These are phyloP conservation scores for Crioceris asparagi DNA, from an alignment of 2,888 invertebrate species.

Conservation along the genomic window DNA sequence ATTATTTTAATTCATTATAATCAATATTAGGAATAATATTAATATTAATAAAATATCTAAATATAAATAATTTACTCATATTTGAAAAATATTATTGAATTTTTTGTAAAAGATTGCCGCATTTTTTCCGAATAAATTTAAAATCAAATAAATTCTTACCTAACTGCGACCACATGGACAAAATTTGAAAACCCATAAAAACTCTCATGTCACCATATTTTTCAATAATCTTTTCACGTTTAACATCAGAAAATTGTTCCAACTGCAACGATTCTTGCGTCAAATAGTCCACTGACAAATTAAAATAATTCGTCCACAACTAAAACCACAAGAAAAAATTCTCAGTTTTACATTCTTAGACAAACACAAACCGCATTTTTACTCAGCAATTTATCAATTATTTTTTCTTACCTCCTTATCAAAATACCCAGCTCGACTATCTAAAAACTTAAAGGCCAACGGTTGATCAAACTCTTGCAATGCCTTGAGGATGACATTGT, in stretches of 20 bases:
- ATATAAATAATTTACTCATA: no score
- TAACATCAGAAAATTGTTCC: constrained; percentile 71
- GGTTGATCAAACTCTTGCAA: constrained; percentile 83
- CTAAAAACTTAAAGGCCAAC: constrained; percentile 71
- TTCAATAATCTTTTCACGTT: constrained; percentile 64
- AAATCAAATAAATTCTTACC: constrained; percentile 48
- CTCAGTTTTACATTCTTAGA: neutral
- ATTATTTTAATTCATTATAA: no score
- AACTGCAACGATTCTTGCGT: constrained; percentile 72
- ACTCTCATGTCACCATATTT: constrained; percentile 86
- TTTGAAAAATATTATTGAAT: no score
- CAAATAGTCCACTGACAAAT: constrained; percentile 66
- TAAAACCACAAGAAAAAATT: neutral
- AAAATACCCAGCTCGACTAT: constrained; percentile 56
- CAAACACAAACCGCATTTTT: neutral
- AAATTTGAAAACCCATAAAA: constrained; percentile 82
- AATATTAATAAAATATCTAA: no score
- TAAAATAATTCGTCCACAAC: constrained; percentile 64
- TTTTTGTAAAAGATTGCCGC: no score
- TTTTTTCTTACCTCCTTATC: constrained; percentile 53
- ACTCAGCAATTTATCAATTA: neutral
- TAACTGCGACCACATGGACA: constrained; percentile 84
- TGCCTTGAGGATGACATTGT: constrained; percentile 73
- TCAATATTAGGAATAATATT: no score
- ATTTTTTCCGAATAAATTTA: no score